Percentiles rank a stretch among this genome's conserved stretches.
Conservation (phyloP, 2,888 invertebrate species). For the Mycalesis mineus region DNA sequence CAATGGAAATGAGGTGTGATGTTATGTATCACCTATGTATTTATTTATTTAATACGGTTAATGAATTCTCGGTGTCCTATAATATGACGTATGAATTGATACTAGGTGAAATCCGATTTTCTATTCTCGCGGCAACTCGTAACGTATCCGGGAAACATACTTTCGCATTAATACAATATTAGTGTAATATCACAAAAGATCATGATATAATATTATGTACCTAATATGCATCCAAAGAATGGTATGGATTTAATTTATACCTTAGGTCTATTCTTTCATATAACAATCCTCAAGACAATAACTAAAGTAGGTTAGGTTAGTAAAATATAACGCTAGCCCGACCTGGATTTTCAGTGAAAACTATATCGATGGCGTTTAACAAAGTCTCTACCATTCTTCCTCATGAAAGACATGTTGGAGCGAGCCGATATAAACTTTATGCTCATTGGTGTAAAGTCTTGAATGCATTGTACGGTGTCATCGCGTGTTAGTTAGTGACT, state of each 20-base stretch:
- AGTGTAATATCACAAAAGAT: no score
- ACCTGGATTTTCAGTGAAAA: conserved; percentile 20
- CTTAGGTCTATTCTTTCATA: not conserved
- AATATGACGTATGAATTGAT: no score
- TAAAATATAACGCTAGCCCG: conserved; percentile 3
- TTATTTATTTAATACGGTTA: no score
- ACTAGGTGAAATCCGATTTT: no score
- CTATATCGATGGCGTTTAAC: conserved; percentile 18
- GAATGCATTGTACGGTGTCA: not conserved
- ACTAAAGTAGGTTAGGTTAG: conserved; percentile 2
- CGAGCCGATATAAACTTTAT: conserved; percentile 8
- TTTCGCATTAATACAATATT: no score
- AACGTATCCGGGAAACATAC: no score
- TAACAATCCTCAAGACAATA: not conserved
- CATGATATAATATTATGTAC: no score
- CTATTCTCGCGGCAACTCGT: no score
- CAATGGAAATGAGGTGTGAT: no score
- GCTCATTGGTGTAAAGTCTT: conserved; percentile 2
- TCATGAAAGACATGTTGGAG: conserved; percentile 8
- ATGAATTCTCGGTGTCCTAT: no score
- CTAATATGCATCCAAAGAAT: no score
- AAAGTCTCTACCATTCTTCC: conserved; percentile 16
- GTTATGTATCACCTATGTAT: no score
- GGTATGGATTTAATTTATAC: not conserved
- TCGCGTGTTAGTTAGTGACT: conserved; percentile 18